A percentile compares a stretch with the other conserved stretches of the same genome.
phyloP scores from a whole-genome alignment of 2,888 invertebrate genomes.

The Drosophila meridiana region DNA sequence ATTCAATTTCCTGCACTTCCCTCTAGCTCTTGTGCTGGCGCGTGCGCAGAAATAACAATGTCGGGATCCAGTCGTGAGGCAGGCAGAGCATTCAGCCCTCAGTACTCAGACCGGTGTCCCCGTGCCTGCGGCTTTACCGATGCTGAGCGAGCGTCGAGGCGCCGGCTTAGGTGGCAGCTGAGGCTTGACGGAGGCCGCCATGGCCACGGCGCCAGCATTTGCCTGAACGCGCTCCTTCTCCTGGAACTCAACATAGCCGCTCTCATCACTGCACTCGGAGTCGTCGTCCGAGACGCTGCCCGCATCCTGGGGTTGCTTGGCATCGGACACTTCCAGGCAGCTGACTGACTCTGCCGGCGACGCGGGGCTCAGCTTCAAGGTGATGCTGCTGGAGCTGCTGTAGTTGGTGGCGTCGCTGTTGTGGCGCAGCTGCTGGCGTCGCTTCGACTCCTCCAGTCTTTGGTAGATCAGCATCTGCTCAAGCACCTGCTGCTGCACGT shows the following conservation, averaged over 20 bases:
- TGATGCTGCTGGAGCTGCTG: conserved; percentile 82
- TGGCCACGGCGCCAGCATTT: conserved; percentile 20
- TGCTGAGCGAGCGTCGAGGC: conserved; percentile 71
- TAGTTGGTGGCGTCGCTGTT: conserved; percentile 81
- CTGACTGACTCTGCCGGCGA: conserved; percentile 69
- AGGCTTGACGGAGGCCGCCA: conserved; percentile 39
- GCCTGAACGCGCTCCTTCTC: conserved; percentile 83
- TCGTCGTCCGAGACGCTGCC: conserved; percentile 84
- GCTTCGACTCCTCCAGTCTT: conserved; percentile 71
- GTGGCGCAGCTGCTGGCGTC: conserved; percentile 68
- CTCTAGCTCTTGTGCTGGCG: conserved; percentile 38
- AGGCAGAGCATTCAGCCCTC: conserved; percentile 48
- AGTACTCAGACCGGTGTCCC: conserved; percentile 64
- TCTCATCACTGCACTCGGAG: conserved; percentile 95
- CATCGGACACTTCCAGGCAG: conserved; percentile 41
- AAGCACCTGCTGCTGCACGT: conserved; percentile 65
- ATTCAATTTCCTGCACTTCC: conserved; percentile 69
- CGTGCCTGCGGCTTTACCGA: conserved; percentile 35
- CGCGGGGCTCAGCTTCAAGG: conserved; percentile 73
- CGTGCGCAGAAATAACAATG: conserved; percentile 73
- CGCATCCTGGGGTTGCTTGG: conserved; percentile 33
- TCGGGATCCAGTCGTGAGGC: conserved; percentile 56
- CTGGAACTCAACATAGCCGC: conserved; percentile 93
- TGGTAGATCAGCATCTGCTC: conserved; percentile 72
- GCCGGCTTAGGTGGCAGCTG: conserved; percentile 77